phyloP scores from a whole-genome alignment of 2,888 invertebrate species.

The Drosophila niveifrons region DNA sequence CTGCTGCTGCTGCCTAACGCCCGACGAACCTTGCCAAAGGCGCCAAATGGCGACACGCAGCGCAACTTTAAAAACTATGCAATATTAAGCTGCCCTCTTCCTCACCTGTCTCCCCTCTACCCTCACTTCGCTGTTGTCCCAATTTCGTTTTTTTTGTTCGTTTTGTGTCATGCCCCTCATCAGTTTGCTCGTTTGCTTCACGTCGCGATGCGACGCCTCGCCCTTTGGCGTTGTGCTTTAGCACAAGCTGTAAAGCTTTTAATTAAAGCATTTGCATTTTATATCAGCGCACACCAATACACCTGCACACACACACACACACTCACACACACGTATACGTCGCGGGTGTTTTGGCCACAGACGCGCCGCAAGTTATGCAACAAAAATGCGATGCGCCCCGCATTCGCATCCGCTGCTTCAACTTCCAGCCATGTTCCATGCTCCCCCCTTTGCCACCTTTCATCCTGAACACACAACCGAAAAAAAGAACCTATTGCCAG shows the following conservation, averaged over 20 bases:
- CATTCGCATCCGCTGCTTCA: neutral
- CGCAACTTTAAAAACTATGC: constrained; percentile 65
- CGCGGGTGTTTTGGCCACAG: constrained; percentile 67
- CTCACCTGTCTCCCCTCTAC: neutral
- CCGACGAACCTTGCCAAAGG: constrained; percentile 15
- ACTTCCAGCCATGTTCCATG: constrained; percentile 13
- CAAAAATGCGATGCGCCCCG: constrained; percentile 47
- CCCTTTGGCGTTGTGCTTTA: constrained; percentile 59
- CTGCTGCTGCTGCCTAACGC: no score
- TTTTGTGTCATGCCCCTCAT: neutral
- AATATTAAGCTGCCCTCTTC: constrained; percentile 2
- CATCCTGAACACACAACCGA: no score
- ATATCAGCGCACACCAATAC: constrained; percentile 58
- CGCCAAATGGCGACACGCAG: constrained; percentile 42
- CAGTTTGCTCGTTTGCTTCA: neutral
- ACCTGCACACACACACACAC: neutral
- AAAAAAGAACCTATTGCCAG: neutral
- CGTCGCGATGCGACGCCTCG: constrained; percentile 21
- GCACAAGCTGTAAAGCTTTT: constrained; percentile 77
- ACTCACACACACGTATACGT: neutral
- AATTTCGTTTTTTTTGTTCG: neutral
- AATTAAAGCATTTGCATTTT: constrained; percentile 81
- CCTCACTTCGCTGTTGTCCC: neutral
- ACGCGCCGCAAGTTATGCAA: constrained; percentile 78
- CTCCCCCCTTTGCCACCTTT: neutral